Conservation (phyloP, 2,797 vertebrate genomes). For the Arremon brunneinucha region DNA sequence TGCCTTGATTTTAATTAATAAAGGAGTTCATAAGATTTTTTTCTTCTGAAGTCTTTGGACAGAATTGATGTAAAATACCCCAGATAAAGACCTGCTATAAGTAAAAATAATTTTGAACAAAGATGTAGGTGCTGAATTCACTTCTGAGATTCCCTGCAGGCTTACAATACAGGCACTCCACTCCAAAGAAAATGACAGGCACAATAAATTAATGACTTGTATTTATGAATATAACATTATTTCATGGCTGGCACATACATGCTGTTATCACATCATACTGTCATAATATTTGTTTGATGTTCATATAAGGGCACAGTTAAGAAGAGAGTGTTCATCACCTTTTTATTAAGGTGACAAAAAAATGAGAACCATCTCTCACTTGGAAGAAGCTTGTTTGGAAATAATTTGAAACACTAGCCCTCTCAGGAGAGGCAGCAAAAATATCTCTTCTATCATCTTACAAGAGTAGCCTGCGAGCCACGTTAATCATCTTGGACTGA, state of each 20-base stretch:
- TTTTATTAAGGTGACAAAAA: slow-evolving; percentile 17
- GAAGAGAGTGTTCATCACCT: background rate
- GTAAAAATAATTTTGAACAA: background rate
- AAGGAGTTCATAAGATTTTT: background rate
- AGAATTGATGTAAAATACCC: background rate
- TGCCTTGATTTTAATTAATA: background rate
- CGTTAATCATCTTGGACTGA: slow-evolving; percentile 28
- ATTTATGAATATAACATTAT: background rate
- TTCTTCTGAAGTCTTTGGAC: background rate
- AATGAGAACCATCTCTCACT: background rate
- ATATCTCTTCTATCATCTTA: slow-evolving; percentile 46
- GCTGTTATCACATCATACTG: background rate
- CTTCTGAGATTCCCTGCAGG: background rate
- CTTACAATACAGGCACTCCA: background rate
- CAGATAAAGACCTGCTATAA: background rate
- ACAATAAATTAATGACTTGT: background rate
- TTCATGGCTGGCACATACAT: background rate
- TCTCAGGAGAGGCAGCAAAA: slow-evolving; percentile 20
- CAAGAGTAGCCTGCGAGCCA: slow-evolving; percentile 19
- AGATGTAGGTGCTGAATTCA: background rate
- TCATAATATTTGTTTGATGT: background rate
- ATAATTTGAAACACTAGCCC: slow-evolving; percentile 1
- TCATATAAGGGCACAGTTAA: background rate
- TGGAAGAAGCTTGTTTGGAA: slow-evolving; percentile 29
- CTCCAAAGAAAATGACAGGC: background rate